These are phyloP conservation scores for Chironomus striatipennis DNA, from an alignment of 1,140 invertebrate species.

Conservation along the genomic window DNA sequence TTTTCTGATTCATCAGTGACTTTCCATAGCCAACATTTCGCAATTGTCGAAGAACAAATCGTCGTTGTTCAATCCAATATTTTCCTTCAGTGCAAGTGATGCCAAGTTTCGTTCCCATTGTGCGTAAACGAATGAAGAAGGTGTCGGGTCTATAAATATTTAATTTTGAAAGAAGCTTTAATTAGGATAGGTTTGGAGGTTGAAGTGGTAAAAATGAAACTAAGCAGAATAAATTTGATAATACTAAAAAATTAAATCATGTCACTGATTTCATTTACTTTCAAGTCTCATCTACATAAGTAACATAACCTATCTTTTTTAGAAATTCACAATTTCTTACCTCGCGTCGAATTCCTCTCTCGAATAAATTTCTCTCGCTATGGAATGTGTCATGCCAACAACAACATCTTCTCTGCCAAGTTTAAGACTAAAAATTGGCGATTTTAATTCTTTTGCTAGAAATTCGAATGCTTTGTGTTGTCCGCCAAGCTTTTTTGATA, in stretches of 20 bases:
- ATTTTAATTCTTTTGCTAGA: constrained; percentile 50
- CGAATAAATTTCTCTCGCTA: constrained; percentile 50
- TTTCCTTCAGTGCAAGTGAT: constrained; percentile 68
- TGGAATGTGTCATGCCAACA: constrained; percentile 49
- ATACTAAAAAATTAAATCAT: too few relatives aligned
- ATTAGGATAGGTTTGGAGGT: too few relatives aligned
- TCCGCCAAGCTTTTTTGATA: constrained; percentile 46
- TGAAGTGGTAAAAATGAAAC: too few relatives aligned
- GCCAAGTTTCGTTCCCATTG: constrained; percentile 53
- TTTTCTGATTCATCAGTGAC: constrained; percentile 58
- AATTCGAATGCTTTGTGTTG: constrained; percentile 53
- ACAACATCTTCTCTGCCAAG: constrained; percentile 52
- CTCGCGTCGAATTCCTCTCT: constrained; percentile 59
- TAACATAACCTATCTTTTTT: too few relatives aligned
- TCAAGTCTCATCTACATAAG: too few relatives aligned
- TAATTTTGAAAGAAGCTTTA: background rate
- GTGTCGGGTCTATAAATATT: constrained; percentile 50
- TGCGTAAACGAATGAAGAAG: constrained; percentile 59
- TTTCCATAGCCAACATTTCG: constrained; percentile 66
- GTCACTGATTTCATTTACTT: too few relatives aligned
- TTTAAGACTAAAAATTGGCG: constrained; percentile 55
- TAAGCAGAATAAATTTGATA: too few relatives aligned
- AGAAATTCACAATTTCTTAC: too few relatives aligned
- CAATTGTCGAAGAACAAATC: constrained; percentile 61
- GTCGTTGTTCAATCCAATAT: constrained; percentile 64